Conservation (phyloP, 2,113 vertebrate species). For the Gavia stellata region DNA sequence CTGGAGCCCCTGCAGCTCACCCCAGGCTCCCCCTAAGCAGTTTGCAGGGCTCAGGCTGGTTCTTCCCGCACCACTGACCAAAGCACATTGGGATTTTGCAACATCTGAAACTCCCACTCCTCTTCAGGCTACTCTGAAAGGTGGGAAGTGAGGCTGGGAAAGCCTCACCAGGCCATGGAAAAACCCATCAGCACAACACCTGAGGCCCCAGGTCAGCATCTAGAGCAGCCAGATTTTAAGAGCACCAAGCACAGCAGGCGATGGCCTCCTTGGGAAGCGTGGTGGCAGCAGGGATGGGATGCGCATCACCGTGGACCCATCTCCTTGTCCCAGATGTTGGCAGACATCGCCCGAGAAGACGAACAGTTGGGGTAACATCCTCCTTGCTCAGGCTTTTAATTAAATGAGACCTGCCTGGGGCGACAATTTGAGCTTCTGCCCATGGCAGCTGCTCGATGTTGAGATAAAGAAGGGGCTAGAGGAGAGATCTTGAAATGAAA, state of each 20-base stretch:
- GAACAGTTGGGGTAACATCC: neutral
- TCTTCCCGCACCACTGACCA: neutral
- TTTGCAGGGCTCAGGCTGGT: neutral
- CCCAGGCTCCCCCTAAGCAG: neutral
- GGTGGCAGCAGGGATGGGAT: neutral
- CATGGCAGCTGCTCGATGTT: neutral
- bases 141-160: neutral
- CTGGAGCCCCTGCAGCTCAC: neutral
- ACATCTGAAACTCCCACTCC: neutral
- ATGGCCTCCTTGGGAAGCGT: neutral
- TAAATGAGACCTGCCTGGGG: neutral
- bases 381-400: neutral
- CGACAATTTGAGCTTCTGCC: neutral
- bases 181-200: neutral
- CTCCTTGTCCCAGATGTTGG: neutral
- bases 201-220: neutral
- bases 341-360: fast-evolving
- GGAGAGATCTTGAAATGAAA: neutral
- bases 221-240: neutral
- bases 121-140: neutral
- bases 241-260: neutral
- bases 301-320: neutral
- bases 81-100: neutral
- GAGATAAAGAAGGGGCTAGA: neutral
- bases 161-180: neutral